Evolutionary conservation across 2,888 invertebrate genomes (phyloP).

Genomic region (Nowickia ferox): DNA sequence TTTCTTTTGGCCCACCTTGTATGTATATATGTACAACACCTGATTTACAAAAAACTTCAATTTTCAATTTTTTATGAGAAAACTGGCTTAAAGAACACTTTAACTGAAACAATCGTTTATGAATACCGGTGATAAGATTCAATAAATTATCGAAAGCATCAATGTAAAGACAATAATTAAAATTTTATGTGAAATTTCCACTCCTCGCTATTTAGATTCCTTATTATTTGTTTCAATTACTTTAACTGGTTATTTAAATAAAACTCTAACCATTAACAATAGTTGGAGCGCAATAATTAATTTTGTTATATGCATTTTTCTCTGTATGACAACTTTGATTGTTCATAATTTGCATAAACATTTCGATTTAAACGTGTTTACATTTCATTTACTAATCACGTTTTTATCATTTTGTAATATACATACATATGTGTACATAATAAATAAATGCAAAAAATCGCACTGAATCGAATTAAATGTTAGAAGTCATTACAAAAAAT

Average conservation of each 20-base stretch:
- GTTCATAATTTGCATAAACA: background rate
- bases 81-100: too few species aligned
- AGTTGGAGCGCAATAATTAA: background rate
- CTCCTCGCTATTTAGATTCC: background rate
- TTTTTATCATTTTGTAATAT: background rate
- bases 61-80: too few species aligned
- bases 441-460: background rate
- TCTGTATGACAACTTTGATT: background rate
- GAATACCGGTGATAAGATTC: too few species aligned
- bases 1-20: too few species aligned
- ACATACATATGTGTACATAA: too few species aligned
- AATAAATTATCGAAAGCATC: too few species aligned
- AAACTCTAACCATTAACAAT: background rate
- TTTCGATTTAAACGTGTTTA: background rate
- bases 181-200: background rate
- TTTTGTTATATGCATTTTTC: background rate
- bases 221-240: background rate
- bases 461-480: slow-evolving; percentile 1
- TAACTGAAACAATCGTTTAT: too few species aligned
- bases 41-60: too few species aligned
- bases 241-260: background rate
- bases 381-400: background rate
- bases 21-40: too few species aligned
- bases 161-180: too few species aligned
- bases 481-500: background rate